Evolutionary conservation across 2,888 invertebrate genomes (phyloP).

Genomic region (Thecophora atra): DNA sequence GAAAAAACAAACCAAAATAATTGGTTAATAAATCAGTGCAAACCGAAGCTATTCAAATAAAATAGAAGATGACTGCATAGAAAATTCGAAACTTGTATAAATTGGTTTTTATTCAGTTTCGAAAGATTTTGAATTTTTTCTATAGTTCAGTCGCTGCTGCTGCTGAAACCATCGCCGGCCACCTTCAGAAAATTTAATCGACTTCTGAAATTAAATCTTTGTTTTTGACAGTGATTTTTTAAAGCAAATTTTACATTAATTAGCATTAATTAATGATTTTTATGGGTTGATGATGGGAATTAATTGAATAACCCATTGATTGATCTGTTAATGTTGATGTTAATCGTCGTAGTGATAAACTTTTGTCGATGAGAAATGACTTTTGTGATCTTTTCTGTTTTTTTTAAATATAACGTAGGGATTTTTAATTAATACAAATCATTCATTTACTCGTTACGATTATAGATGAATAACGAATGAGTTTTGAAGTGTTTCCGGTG

Average conservation of each 20-base stretch:
- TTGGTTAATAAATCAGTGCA: constrained; percentile 32
- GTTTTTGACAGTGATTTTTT: background rate
- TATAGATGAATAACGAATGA: too few relatives aligned
- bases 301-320: constrained; percentile 3
- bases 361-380: background rate
- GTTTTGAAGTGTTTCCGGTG: too few relatives aligned
- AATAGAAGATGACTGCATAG: background rate
- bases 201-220: background rate
- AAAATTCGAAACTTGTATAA: background rate
- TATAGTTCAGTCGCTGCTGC: background rate
- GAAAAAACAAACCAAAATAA: constrained; percentile 27
- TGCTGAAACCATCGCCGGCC: background rate
- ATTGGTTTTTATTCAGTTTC: background rate
- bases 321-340: background rate
- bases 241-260: constrained; percentile 17
- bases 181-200: background rate
- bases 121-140: background rate
- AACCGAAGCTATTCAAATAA: background rate
- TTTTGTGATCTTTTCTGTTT: background rate
- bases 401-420: background rate
- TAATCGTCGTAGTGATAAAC: background rate
- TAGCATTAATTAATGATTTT: constrained; percentile 32
- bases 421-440: too few relatives aligned
- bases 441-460: too few relatives aligned
- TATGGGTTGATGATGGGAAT: background rate